These are phyloP conservation scores for Trichomalopsis sarcophagae DNA, from an alignment of 1,140 invertebrate genomes.

Conservation along the genomic window DNA sequence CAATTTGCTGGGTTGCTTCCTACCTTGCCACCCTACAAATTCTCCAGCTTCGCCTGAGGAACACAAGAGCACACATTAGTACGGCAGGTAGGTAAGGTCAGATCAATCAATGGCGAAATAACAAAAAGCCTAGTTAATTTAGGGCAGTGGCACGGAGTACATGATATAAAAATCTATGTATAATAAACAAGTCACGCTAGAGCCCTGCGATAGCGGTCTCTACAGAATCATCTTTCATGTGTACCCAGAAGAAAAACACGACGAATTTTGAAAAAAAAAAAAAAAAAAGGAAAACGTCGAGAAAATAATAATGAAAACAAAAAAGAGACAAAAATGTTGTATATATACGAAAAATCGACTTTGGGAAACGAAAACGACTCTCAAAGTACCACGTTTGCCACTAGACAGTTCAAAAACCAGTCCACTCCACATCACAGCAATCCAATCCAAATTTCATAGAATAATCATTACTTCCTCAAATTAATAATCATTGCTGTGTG, in stretches of 20 bases:
- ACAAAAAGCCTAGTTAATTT: conserved; percentile 72
- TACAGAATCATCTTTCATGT: not conserved
- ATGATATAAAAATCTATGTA: not conserved
- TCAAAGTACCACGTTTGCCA: conserved; percentile 69
- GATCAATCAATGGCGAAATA: conserved; percentile 72
- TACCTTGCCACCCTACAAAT: conserved; percentile 90
- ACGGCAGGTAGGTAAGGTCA: conserved; percentile 75
- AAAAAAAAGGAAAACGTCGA: not conserved
- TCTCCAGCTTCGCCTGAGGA: conserved; percentile 86
- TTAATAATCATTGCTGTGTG: conserved; percentile 66
- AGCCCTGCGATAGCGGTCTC: not conserved
- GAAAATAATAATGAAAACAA: not conserved
- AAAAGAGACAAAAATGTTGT: not conserved
- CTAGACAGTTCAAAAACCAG: conserved; percentile 74
- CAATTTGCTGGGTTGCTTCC: conserved; percentile 77
- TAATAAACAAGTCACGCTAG: not conserved
- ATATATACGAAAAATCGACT: conserved; percentile 3
- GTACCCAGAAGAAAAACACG: not conserved
- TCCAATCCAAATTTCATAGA: conserved; percentile 65
- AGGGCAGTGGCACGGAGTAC: conserved; percentile 67
- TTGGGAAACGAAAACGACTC: conserved; percentile 19
- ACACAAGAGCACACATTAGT: conserved; percentile 77
- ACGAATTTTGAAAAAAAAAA: conserved; percentile 2
- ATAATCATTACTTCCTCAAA: conserved; percentile 61
- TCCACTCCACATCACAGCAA: conserved; percentile 75